Conservation (phyloP, 35 echinoderm and acorn worm genomes). For the Nesometra sesokonis region DNA sequence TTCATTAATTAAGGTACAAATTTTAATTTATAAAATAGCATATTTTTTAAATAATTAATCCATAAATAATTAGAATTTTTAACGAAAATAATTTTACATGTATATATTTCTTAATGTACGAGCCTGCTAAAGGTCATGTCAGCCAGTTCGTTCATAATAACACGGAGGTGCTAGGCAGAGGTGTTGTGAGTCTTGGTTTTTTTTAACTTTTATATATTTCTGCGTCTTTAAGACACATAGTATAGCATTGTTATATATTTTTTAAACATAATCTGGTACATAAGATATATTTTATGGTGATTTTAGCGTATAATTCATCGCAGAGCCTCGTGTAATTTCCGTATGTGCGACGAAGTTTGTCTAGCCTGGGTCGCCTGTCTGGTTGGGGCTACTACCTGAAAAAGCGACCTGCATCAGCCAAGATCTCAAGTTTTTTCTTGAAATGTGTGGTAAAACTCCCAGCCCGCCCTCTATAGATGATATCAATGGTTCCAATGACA, state of each 20-base stretch:
- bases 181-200: not conserved
- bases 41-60: not conserved
- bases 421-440: not conserved
- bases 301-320: not conserved
- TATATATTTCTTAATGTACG: not conserved
- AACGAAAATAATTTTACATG: not conserved
- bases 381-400: not conserved
- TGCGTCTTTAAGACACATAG: not conserved
- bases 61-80: not conserved
- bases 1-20: too few relatives aligned
- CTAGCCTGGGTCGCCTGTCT: not conserved
- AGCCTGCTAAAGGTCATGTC: not conserved
- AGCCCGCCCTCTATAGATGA: not conserved
- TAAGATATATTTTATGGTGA: not conserved
- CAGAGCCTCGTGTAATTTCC: not conserved
- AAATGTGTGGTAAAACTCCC: not conserved
- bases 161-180: not conserved
- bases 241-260: not conserved
- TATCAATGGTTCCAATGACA: not conserved
- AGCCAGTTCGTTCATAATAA: not conserved
- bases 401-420: not conserved
- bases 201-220: not conserved
- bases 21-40: not conserved
- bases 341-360: not conserved
- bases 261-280: not conserved